These are phyloP conservation scores for Conus canariensis DNA, from an alignment of 2,888 invertebrate genomes.

Conservation along the genomic window DNA sequence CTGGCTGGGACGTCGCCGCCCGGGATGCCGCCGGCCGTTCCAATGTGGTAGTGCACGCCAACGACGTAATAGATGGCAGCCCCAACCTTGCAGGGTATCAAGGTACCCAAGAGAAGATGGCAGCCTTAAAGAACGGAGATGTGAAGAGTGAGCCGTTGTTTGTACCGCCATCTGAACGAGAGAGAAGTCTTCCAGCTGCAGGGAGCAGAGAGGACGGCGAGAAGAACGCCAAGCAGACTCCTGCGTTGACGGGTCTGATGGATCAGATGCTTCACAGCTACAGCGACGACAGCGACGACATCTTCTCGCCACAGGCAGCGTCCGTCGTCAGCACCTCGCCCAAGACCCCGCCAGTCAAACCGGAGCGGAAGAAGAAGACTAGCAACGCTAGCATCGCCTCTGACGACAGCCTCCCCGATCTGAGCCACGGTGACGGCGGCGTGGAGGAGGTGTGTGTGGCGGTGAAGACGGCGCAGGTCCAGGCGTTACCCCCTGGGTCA, in stretches of 20 bases:
- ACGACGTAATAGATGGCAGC: not conserved
- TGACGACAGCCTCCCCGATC: not conserved
- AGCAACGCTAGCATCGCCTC: conserved; percentile 19
- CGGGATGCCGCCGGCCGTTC: conserved; percentile 22
- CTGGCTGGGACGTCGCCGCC: not conserved
- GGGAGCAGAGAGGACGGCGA: not conserved
- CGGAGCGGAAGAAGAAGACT: conserved; percentile 59
- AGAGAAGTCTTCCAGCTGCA: not conserved
- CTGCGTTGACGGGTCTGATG: conserved; percentile 29
- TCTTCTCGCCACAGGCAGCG: not conserved
- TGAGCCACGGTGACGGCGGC: not conserved
- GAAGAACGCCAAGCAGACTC: not conserved
- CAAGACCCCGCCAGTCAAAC: conserved; percentile 60
- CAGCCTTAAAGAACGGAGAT: not conserved
- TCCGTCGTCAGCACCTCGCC: conserved; percentile 24
- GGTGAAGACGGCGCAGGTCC: not conserved
- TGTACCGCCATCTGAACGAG: not conserved
- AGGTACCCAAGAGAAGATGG: not conserved
- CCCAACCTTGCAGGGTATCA: not conserved
- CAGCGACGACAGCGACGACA: conserved; percentile 7
- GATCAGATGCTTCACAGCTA: conserved; percentile 44
- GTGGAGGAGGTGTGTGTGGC: conserved; percentile 25
- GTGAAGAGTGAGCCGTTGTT: not conserved
- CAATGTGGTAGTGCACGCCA: conserved; percentile 46
- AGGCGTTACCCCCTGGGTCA: not conserved